These are phyloP conservation scores for Balearica regulorum DNA, from an alignment of 2,797 vertebrate genomes.

Conservation along the genomic window DNA sequence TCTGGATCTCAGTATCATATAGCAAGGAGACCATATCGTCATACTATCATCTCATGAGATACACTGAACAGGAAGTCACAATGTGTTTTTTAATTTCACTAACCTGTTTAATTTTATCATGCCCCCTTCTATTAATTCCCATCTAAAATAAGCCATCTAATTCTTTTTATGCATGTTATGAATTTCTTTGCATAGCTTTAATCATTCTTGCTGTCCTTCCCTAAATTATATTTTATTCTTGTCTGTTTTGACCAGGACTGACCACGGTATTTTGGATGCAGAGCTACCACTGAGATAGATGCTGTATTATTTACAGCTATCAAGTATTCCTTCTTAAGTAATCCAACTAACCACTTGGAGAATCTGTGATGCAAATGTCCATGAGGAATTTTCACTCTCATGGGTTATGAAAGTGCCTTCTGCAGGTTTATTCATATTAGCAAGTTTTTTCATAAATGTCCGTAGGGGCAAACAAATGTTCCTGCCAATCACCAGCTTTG, in stretches of 20 bases:
- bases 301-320: not conserved
- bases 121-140: not conserved
- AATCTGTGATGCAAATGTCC: not conserved
- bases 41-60: not conserved
- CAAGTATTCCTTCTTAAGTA: not conserved
- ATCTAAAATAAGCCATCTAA: not conserved
- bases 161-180: not conserved
- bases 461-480: not conserved
- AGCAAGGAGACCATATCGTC: accelerated
- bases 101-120: not conserved
- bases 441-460: not conserved
- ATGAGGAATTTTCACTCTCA: not conserved
- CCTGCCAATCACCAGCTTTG: not conserved
- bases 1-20: not conserved
- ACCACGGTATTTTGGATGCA: not conserved
- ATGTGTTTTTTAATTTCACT: not conserved
- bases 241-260: not conserved
- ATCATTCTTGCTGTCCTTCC: not conserved
- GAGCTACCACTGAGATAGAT: not conserved
- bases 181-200: not conserved
- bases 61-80: not conserved
- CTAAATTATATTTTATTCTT: not conserved
- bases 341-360: not conserved
- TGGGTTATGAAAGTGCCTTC: not conserved
- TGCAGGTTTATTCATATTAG: not conserved